Conservation (phyloP, 2,888 invertebrate species). For the Autographa gamma region DNA sequence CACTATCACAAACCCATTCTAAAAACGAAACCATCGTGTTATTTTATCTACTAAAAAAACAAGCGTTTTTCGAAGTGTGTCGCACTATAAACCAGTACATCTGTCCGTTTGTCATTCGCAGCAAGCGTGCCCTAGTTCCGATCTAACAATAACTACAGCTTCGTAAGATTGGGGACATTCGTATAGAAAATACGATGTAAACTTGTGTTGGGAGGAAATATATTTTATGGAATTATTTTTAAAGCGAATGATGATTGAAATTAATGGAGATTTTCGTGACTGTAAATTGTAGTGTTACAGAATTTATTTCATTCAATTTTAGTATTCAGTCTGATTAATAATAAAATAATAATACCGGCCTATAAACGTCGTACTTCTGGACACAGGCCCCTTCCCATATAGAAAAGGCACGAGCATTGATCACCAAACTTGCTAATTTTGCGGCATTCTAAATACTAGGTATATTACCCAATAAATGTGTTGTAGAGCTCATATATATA, state of each 20-base stretch:
- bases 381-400: too few species aligned
- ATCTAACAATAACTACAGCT: conserved; percentile 56
- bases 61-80: conserved; percentile 19
- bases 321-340: too few species aligned
- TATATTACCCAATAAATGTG: too few species aligned
- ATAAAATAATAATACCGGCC: too few species aligned
- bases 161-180: conserved; percentile 26
- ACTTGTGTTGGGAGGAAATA: neutral
- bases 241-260: neutral
- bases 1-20: neutral
- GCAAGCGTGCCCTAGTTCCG: conserved; percentile 47
- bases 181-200: conserved; percentile 26
- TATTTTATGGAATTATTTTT: neutral
- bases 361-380: too few species aligned
- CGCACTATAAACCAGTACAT: conserved; percentile 48
- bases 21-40: neutral
- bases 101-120: conserved; percentile 47
- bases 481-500: too few species aligned
- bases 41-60: conserved; percentile 8
- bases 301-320: too few species aligned
- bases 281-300: too few species aligned
- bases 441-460: too few species aligned
- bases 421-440: too few species aligned
- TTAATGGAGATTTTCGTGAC: too few species aligned
- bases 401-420: too few species aligned